These are phyloP conservation scores for Alectoris magna DNA, from an alignment of 2,797 vertebrate species.

Conservation along the genomic window DNA sequence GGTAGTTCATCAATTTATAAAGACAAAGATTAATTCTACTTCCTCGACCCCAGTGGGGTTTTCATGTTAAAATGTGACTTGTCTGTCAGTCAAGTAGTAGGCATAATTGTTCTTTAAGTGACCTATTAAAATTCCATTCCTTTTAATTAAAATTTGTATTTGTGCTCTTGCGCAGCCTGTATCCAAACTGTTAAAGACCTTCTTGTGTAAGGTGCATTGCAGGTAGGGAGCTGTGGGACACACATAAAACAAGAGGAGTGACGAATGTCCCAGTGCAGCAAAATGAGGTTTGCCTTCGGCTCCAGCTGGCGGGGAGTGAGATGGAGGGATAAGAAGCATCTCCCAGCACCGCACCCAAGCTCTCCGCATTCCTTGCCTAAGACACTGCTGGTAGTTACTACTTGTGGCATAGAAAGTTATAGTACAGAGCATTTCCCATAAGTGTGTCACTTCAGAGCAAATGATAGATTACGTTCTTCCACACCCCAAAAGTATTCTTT, in stretches of 20 bases:
- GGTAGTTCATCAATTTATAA: not conserved
- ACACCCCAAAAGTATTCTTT: constrained; percentile 41
- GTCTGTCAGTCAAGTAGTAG: not conserved
- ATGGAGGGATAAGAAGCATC: constrained; percentile 48
- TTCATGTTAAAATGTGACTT: not conserved
- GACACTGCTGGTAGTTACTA: constrained; percentile 45
- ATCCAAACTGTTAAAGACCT: not conserved
- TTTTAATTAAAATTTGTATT: constrained; percentile 52
- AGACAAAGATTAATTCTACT: not conserved
- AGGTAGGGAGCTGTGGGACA: constrained; percentile 1
- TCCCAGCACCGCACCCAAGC: constrained; percentile 44
- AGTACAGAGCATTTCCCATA: constrained; percentile 20
- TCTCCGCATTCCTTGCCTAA: constrained; percentile 48
- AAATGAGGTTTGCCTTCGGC: not conserved
- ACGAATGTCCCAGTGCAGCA: not conserved
- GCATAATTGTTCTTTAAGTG: constrained; percentile 33
- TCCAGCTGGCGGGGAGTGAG: constrained; percentile 19
- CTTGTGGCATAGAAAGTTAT: constrained; percentile 20
- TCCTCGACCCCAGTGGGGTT: not conserved
- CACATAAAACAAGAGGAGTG: not conserved
- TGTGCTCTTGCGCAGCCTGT: not conserved
- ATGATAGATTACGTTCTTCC: constrained; percentile 60
- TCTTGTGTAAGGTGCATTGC: not conserved
- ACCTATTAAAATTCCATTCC: constrained; percentile 41
- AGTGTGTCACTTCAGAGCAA: constrained; percentile 53